A percentile compares a stretch with the other conserved stretches of the same genome.
These are phyloP conservation scores for Promerops cafer DNA, from an alignment of 2,113 vertebrate species.

Conservation along the genomic window DNA sequence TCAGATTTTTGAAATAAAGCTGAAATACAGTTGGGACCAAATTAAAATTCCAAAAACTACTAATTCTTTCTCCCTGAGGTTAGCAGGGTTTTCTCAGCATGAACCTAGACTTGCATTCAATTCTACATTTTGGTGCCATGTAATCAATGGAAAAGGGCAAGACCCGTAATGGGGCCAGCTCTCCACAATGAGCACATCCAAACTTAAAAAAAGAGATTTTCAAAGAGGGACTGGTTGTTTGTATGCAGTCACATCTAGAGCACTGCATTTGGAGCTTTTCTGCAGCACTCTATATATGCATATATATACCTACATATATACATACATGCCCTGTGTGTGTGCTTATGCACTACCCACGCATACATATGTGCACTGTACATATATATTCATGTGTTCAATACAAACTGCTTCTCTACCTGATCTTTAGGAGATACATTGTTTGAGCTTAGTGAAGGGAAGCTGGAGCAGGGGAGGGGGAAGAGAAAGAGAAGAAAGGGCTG, in stretches of 20 bases:
- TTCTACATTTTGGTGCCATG: constrained; percentile 33
- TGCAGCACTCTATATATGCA: neutral
- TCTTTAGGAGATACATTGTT: neutral
- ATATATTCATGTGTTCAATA: neutral
- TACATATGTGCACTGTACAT: neutral
- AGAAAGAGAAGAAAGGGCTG: neutral
- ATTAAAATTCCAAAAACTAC: constrained; percentile 29
- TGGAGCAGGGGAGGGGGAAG: neutral
- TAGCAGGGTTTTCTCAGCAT: constrained; percentile 52
- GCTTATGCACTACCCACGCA: fast-evolving
- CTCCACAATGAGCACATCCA: constrained; percentile 11
- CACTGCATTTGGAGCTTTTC: neutral
- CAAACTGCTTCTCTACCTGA: neutral
- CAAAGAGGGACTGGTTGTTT: neutral
- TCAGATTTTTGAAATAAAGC: constrained; percentile 21
- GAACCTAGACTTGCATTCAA: constrained; percentile 45
- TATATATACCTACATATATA: neutral
- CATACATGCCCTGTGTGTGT: neutral
- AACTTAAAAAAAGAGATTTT: neutral
- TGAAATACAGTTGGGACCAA: constrained; percentile 34
- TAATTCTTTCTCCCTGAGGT: constrained; percentile 48
- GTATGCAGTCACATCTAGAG: neutral
- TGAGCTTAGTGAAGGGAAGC: neutral
- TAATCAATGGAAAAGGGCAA: constrained; percentile 54
- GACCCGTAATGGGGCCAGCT: neutral